Base-by-base conservation (phyloP, 2,113 vertebrate species). In the Struthidea cinerea region DNA sequence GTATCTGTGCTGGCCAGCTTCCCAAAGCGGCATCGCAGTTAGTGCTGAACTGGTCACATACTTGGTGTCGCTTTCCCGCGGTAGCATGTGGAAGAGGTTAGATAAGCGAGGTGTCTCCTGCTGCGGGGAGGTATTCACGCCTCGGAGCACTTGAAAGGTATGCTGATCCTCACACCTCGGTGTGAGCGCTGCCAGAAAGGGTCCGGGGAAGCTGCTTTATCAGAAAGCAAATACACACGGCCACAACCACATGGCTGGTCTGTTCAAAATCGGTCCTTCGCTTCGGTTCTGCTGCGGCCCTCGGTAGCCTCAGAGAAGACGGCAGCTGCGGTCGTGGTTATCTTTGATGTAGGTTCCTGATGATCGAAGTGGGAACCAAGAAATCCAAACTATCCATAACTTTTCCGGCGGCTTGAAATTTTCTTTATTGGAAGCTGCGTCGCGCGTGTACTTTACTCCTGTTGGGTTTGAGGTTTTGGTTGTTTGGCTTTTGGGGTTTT, bases 11-110 rank as follows among this genome's bases (percentile, higher is more conserved):
- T 39, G 55, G 59, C 42, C 17, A 69, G 2, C 8, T 78, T 90
- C 44, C 35, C 67, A 61, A 44, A 42, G 18, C 3, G 3, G 56
- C 61, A 53, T 12, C 1, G 19, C 57, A 30, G 69, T 32, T 32
- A 39, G 59, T 27, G 92, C 78, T 47, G 64, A 59, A 77, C 68
- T 8, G 61, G 71, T n/a, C 92, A 78, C 59, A 7, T 63, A 52
- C 42, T 52, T 10, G 35, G 47, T 59, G 70, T 70, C 17, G 2
- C 70, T 56, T 92, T 86, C 18, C 47, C 23, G 23, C 47, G 4
- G 75, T 8, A 86, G 65, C 79, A 59, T n/a, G 71, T 64, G 92
- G 85, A 78, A 78, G 64, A 93, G 85, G 94, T 96, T 42, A 93
- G 89, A 80, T 93, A 90, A 80, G 71, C 3, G 76, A 84, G 91